Conservation (phyloP, 2,797 vertebrate species). For the Parauchenoglanis ngamensis region DNA sequence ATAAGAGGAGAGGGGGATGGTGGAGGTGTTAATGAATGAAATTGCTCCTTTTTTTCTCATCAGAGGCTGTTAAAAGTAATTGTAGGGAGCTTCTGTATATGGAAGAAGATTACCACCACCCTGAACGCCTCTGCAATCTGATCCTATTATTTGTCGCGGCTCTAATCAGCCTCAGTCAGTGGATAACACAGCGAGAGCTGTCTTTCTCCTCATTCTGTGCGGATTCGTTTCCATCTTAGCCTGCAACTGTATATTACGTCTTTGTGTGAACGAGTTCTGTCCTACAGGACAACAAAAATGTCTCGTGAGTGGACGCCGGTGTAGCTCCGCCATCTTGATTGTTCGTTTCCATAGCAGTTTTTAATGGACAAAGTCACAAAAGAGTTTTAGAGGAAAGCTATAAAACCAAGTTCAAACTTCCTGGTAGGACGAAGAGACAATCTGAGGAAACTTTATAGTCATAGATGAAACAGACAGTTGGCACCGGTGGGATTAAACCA, state of each 20-base stretch:
- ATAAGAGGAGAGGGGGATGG: slow-evolving; percentile 40
- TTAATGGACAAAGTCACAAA: not conserved
- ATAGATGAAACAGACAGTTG: not conserved
- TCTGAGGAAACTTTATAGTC: not conserved
- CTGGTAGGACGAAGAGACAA: not conserved
- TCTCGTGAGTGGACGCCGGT: not conserved
- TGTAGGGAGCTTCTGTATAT: slow-evolving; percentile 69
- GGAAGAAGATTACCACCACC: slow-evolving; percentile 67
- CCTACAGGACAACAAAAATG: not conserved
- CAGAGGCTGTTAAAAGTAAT: slow-evolving; percentile 65
- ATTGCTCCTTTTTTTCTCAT: slow-evolving; percentile 59
- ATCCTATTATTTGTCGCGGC: slow-evolving; percentile 71
- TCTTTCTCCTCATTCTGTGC: slow-evolving; percentile 28
- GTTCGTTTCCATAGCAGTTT: not conserved
- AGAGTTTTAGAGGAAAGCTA: not conserved
- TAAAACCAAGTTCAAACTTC: not conserved
- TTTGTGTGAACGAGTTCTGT: slow-evolving; percentile 6
- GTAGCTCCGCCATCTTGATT: not conserved
- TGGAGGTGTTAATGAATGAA: slow-evolving; percentile 68
- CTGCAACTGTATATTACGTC: slow-evolving; percentile 10
- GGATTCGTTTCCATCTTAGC: slow-evolving; percentile 44
- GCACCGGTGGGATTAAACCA: not conserved
- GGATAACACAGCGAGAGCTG: slow-evolving; percentile 48
- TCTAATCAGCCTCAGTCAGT: slow-evolving; percentile 69
- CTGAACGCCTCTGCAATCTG: slow-evolving; percentile 67